Percentiles rank a stretch among this genome's conserved stretches.
Evolutionary conservation across 2,888 invertebrate species (phyloP).

Genomic region (Pycnomerus fuliginosus): DNA sequence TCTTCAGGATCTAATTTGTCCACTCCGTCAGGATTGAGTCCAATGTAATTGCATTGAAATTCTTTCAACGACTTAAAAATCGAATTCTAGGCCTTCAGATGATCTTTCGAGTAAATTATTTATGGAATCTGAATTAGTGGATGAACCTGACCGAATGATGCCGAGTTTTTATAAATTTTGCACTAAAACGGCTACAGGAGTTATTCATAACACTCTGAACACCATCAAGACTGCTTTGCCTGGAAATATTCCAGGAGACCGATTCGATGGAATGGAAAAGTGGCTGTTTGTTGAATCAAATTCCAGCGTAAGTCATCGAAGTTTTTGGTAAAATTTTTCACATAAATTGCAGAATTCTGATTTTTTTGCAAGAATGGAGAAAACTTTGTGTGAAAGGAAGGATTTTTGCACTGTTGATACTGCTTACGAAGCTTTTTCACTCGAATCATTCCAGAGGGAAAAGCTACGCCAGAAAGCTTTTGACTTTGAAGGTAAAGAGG

Average conservation of each 20-base stretch:
- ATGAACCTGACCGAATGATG: conserved; percentile 48
- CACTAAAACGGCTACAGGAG: conserved; percentile 75
- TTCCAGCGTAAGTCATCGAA: not conserved
- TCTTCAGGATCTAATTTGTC: conserved; percentile 48
- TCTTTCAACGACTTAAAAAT: not conserved
- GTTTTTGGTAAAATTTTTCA: conserved; percentile 1
- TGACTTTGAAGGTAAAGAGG: no score
- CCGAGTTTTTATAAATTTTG: conserved; percentile 62
- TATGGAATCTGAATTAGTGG: conserved; percentile 33
- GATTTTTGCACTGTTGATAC: conserved; percentile 62
- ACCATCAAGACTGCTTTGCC: conserved; percentile 71
- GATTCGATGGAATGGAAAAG: conserved; percentile 47
- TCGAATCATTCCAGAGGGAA: conserved; percentile 47
- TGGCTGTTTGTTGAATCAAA: conserved; percentile 54
- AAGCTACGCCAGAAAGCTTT: conserved; percentile 17
- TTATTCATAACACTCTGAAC: conserved; percentile 68
- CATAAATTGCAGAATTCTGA: conserved; percentile 47
- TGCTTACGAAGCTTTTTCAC: conserved; percentile 61
- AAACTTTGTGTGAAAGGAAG: conserved; percentile 58
- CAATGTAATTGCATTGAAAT: conserved; percentile 41
- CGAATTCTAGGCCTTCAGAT: conserved; percentile 34
- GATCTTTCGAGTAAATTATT: conserved; percentile 32
- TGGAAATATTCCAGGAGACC: conserved; percentile 54
- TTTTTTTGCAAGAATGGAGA: conserved; percentile 54
- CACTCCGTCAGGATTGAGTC: conserved; percentile 51